Evolutionary conservation across 1,140 invertebrate species (phyloP).

Genomic region (Hirudo medicinalis): DNA sequence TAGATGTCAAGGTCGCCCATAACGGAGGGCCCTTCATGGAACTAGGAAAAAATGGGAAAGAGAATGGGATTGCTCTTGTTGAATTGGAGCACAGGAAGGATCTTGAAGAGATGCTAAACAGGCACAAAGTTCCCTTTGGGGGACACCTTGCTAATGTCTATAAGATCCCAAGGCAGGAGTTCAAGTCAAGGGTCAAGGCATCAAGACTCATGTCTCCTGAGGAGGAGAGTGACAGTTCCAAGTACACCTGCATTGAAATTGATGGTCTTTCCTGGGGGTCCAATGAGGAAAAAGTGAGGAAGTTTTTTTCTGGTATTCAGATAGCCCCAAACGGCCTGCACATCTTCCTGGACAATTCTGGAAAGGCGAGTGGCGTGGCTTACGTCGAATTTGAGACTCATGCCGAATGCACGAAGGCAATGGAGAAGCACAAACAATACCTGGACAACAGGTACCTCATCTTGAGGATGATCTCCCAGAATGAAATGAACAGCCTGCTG

Average conservation of each 20-base stretch:
- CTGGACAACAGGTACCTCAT: constrained; percentile 42
- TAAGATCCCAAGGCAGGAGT: constrained; percentile 25
- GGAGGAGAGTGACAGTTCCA: not conserved
- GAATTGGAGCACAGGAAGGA: constrained; percentile 59
- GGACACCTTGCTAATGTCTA: constrained; percentile 30
- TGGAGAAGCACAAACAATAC: constrained; percentile 43
- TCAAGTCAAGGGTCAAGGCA: constrained; percentile 18
- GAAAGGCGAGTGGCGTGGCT: constrained; percentile 62
- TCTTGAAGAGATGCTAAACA: constrained; percentile 31
- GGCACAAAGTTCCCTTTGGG: constrained; percentile 31
- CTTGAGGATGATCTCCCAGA: constrained; percentile 52
- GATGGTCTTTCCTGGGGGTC: constrained; percentile 60
- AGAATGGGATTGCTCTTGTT: constrained; percentile 52
- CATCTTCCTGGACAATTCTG: constrained; percentile 54
- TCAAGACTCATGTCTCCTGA: not conserved
- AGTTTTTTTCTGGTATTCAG: constrained; percentile 63
- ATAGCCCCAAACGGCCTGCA: constrained; percentile 62
- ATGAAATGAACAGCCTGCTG: constrained; percentile 41
- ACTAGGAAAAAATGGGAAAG: constrained; percentile 46
- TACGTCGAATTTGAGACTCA: constrained; percentile 65
- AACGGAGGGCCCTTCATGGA: constrained; percentile 51
- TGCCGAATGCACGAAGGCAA: constrained; percentile 56
- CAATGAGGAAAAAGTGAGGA: constrained; percentile 59
- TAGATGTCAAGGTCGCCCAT: constrained; percentile 24
- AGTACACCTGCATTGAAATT: constrained; percentile 51